A percentile compares a stretch with the other conserved stretches of the same genome.
Evolutionary conservation across 2,113 vertebrate species (phyloP).

Genomic region (Myotis yumanensis): DNA sequence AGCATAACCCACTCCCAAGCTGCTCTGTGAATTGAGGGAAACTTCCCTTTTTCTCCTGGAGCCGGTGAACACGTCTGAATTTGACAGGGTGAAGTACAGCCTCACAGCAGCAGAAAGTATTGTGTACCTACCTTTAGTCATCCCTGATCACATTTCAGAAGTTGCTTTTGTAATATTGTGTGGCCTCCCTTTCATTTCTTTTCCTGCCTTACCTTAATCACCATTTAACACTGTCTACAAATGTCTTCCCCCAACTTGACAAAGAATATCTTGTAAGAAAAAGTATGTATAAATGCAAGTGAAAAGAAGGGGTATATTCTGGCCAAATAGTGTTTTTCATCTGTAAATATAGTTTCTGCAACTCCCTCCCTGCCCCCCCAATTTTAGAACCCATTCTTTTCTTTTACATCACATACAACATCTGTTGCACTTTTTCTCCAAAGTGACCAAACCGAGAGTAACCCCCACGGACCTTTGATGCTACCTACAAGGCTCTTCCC

Average conservation of each 20-base stretch:
- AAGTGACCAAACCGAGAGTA: neutral
- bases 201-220: neutral
- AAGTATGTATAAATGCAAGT: neutral
- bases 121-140: neutral
- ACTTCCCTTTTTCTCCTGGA: neutral
- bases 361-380: rapidly evolving
- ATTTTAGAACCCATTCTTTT: neutral
- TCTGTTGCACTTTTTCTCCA: neutral
- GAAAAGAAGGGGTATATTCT: neutral
- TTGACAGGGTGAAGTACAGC: too few species aligned
- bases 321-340: neutral
- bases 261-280: neutral
- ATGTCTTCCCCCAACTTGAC: neutral
- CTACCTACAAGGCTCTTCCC: neutral
- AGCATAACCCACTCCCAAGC: neutral
- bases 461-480: neutral
- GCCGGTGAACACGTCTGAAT: neutral
- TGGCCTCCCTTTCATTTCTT: neutral
- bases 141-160: neutral
- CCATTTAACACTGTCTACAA: neutral
- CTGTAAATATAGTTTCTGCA: neutral
- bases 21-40: neutral
- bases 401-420: neutral
- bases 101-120: neutral
- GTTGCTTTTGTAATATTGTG: neutral